Conservation (phyloP, 2,113 vertebrate genomes). For the Nanorana parkeri region DNA sequence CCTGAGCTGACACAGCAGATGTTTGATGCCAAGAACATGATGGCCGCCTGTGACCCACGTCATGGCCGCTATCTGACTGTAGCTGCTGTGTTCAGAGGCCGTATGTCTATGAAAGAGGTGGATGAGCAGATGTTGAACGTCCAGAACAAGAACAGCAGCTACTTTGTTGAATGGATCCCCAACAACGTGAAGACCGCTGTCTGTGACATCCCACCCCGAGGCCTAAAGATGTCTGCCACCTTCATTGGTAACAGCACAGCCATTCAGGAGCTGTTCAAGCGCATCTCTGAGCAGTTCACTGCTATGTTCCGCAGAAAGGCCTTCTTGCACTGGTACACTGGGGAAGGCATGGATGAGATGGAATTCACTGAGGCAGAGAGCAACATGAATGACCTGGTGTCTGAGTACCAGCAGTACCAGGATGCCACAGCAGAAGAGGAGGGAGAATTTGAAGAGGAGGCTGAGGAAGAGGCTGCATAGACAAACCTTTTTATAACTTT, state of each 20-base stretch:
- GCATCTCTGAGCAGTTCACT: slow-evolving; percentile 68
- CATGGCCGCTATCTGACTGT: slow-evolving; percentile 73
- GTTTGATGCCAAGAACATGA: slow-evolving; percentile 78
- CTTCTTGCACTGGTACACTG: slow-evolving; percentile 62
- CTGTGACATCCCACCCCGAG: slow-evolving; percentile 72
- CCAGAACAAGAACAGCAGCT: slow-evolving; percentile 76
- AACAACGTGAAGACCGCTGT: slow-evolving; percentile 74
- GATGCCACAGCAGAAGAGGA: slow-evolving; percentile 94
- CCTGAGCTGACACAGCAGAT: slow-evolving; percentile 74
- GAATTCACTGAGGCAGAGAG: slow-evolving; percentile 56
- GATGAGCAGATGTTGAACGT: slow-evolving; percentile 69
- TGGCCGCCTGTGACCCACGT: slow-evolving; percentile 74
- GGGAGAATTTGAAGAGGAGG: slow-evolving; percentile 92
- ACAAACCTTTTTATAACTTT: too few relatives aligned
- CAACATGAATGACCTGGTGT: slow-evolving; percentile 76
- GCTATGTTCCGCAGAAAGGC: slow-evolving; percentile 70
- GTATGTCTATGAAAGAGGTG: slow-evolving; percentile 78
- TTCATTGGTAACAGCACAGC: slow-evolving; percentile 72
- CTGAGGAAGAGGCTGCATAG: slow-evolving; percentile 84
- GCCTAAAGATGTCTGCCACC: slow-evolving; percentile 73
- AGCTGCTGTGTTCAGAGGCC: slow-evolving; percentile 70
- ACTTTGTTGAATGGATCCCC: slow-evolving; percentile 70
- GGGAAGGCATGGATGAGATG: too few relatives aligned
- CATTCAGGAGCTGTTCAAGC: slow-evolving; percentile 63
- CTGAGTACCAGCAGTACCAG: slow-evolving; percentile 97